phyloP scores from a whole-genome alignment of 2,797 vertebrate genomes.

The Hozukius guyotensis region DNA sequence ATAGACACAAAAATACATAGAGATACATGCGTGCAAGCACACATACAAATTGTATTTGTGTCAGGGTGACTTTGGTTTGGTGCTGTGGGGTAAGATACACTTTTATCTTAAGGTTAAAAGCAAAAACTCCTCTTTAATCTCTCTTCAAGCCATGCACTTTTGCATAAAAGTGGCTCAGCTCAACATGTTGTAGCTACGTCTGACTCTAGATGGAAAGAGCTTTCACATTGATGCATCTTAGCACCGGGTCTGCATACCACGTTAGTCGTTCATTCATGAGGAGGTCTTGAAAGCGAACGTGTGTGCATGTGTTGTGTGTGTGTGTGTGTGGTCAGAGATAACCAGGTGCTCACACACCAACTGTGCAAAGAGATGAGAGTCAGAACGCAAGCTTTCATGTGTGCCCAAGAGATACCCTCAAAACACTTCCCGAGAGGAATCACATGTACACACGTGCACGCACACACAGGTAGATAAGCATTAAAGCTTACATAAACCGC shows the following conservation, averaged over 20 bases:
- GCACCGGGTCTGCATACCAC: background rate
- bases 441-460: background rate
- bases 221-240: conserved; percentile 16
- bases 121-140: conserved; percentile 19
- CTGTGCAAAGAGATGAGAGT: conserved; percentile 57
- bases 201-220: background rate
- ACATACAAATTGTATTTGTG: background rate
- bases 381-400: conserved; percentile 57
- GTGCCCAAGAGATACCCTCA: conserved; percentile 43
- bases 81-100: background rate
- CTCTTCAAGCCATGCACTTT: background rate
- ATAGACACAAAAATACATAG: background rate
- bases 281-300: conserved; percentile 24
- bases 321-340: conserved; percentile 47
- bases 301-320: conserved; percentile 19
- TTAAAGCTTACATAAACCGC: conserved; percentile 43
- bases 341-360: conserved; percentile 47
- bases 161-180: background rate
- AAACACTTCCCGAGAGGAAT: conserved; percentile 37
- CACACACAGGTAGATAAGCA: conserved; percentile 35
- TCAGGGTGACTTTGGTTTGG: background rate
- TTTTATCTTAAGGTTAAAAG: background rate
- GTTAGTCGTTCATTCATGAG: conserved; percentile 9
- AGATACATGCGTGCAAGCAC: background rate
- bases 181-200: conserved; percentile 3